These are phyloP conservation scores for Felis catus DNA, from an alignment of 2,113 vertebrate species.

Conservation along the genomic window DNA sequence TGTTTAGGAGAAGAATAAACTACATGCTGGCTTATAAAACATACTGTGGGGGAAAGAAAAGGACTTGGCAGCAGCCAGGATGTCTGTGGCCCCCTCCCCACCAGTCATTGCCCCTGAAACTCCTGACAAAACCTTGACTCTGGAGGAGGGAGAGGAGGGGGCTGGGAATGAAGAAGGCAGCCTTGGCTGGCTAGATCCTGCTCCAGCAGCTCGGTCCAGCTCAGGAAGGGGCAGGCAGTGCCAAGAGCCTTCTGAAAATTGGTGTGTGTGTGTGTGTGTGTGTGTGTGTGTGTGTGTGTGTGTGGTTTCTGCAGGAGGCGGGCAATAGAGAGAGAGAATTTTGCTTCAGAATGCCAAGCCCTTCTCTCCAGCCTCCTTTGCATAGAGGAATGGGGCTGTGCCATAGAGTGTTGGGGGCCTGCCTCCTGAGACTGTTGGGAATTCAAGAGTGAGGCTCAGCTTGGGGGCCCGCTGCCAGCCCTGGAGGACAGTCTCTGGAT, in stretches of 20 bases:
- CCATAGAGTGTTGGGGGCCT: not conserved
- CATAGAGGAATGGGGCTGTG: not conserved
- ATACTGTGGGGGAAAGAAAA: conserved; percentile 77
- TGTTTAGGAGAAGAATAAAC: conserved; percentile 85
- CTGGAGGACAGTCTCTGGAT: conserved; percentile 23
- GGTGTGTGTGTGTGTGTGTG: not conserved
- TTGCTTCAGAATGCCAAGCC: not conserved
- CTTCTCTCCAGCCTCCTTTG: not conserved
- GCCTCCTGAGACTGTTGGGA: not conserved
- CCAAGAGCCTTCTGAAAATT: conserved; percentile 59
- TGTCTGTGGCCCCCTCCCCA: not conserved
- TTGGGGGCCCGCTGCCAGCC: conserved; percentile 48
- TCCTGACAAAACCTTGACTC: conserved; percentile 79
- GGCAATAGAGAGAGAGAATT: conserved; percentile 3
- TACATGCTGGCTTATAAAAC: conserved; percentile 82
- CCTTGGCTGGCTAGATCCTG: conserved; percentile 63
- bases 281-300: not conserved
- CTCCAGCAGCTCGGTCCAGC: conserved; percentile 65
- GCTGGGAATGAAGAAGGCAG: conserved; percentile 8
- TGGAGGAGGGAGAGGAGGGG: conserved; percentile 66
- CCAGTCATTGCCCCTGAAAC: conserved; percentile 68
- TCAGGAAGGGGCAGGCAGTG: conserved; percentile 73
- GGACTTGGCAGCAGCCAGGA: conserved; percentile 77
- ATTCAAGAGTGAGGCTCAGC: not conserved
- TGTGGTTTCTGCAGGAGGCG: not conserved